Base-by-base conservation (phyloP, 1,140 invertebrate genomes). In the Sarcophaga peregrina region DNA sequence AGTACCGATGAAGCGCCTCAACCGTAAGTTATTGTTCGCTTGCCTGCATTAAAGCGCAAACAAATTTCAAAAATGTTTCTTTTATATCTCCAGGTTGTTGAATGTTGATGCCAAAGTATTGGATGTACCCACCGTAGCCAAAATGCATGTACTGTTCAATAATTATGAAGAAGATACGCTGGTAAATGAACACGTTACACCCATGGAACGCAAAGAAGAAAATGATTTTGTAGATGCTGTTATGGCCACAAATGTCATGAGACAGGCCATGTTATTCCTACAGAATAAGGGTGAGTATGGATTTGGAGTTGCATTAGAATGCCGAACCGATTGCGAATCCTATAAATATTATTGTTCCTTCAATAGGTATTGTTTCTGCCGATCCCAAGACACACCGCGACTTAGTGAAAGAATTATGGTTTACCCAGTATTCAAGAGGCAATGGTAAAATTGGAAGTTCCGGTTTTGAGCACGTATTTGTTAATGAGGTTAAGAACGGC, bases 391-490 rank as follows among this genome's bases (percentile, higher is more conserved):
- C 93, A 82, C 95, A 97, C 87, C 93, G 94, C 83, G 93, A 96
- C 86, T 92, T 94, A 4, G 89, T 97, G 15, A 93, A 95, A 85
- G 92, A 93, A 84, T 91, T 97, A 78, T 97, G 96, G 96, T 97
- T 97, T 87, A 94, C 93, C 6, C 91, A 96, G 83, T 97, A 96
- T 87, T 94, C 95, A 0, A 91, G 96, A 82, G 95, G 95, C 0
- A 92, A 93, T 85, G 94, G 94, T 17, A 94, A 93, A 87, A 93
- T 95, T 9, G 94, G 95, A 20, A 96, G 95, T 85, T 95, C 94
- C 45, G 96, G 95, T 2, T 97, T 97, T 87, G 96, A 98, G 89
- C 96, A 98, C 86, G 93, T 96, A 37, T 97, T 97, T 88, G 91
- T 98, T 3, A 94, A 95, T 0, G 96, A 98, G 92, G 91, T 96